Base-by-base conservation (phyloP, 2,797 vertebrate genomes). In the Danio tinwini region DNA sequence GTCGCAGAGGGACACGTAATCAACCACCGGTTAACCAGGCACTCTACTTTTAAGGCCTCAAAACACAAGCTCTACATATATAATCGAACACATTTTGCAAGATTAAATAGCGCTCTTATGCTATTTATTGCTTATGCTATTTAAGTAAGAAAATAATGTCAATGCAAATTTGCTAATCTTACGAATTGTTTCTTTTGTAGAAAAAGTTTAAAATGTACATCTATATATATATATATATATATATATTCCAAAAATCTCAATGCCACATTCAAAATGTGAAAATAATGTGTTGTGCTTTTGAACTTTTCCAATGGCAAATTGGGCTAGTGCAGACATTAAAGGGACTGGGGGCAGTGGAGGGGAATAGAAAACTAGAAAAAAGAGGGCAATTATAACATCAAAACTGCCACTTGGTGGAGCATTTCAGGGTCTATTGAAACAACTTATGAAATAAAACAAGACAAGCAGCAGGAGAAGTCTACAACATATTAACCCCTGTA, bases 371-470 rank as follows among this genome's bases (percentile, higher is more conserved):
- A 76, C 82, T 72, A 86, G 81, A 88, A 86, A 87, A 90, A 90
- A 89, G n/a, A 29, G 86, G 89, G 86, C 88, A 91, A 92, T 91
- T 92, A 91, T 89, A 89, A 91, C 90, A 90, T 91, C 88, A 91
- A 90, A 92, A 86, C 81, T 78, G 55, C 85, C 76, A 69, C 83
- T 78, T 84, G 86, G 89, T 88, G 80, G 83, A 83, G 75, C 80
- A 87, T 88, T 88, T 86, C 83, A 79, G 86, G 88, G 87, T 89
- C 90, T 91, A 92, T 86, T 90, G 89, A 89, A 91, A 91, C 89
- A 91, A 91, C 88, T 82, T 86, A 83, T 84, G 80, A 79, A 89
- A 67, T 44, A 67, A 73, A 87, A 88, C 74, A 87, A 86, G 86
- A 89, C 80, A 85, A 88, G 85, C 83, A 78, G 87, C 85, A 82